Conservation (phyloP, 1,140 invertebrate genomes). For the Brachionus rubens region DNA sequence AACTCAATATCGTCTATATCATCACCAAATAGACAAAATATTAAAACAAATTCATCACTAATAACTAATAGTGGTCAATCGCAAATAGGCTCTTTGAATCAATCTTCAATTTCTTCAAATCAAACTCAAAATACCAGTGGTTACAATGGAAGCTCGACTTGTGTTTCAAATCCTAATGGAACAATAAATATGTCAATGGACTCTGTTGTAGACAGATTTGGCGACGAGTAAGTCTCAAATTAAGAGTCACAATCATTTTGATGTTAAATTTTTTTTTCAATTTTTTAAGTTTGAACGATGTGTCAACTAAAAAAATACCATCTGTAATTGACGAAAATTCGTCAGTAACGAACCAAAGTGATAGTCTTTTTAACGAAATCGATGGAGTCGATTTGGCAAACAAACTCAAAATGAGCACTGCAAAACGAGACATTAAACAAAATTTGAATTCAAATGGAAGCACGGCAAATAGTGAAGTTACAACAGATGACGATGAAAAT, state of each 20-base stretch:
- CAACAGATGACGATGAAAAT: constrained; percentile 10
- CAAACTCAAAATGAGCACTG: not conserved
- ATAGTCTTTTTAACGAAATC: constrained; percentile 16
- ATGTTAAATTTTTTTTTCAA: not conserved
- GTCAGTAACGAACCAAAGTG: not conserved
- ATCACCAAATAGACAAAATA: not conserved
- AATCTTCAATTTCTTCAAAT: not conserved
- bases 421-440: constrained; percentile 2
- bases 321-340: constrained; percentile 37
- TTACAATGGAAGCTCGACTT: constrained; percentile 11
- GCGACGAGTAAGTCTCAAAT: not conserved
- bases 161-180: not conserved
- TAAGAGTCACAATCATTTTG: no score
- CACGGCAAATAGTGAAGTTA: constrained; percentile 7
- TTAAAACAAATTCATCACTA: constrained; percentile 18
- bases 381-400: not conserved
- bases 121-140: constrained; percentile 35
- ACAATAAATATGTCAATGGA: constrained; percentile 31
- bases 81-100: not conserved
- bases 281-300: not conserved
- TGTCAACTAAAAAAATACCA: constrained; percentile 23
- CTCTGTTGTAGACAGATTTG: constrained; percentile 22
- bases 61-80: constrained; percentile 23
- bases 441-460: constrained; percentile 11
- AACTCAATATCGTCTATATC: constrained; percentile 17